Evolutionary conservation across 1,140 invertebrate species (phyloP).

Genomic region (Choristoneura fumiferana): DNA sequence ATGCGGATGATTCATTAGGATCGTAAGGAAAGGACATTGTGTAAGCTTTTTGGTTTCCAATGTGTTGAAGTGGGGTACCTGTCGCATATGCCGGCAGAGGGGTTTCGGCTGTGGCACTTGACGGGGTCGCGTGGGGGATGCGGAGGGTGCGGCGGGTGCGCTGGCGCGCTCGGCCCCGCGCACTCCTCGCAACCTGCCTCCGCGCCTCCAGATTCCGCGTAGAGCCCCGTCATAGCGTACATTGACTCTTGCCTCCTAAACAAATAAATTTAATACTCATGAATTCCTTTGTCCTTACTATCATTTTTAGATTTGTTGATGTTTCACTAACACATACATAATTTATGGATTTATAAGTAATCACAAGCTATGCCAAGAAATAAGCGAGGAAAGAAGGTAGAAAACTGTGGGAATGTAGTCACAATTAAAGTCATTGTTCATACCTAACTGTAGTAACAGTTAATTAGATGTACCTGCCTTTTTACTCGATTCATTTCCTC

Average conservation of each 20-base stretch:
- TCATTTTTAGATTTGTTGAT: background rate
- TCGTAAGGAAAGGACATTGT: background rate
- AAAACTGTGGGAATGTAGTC: conserved; percentile 28
- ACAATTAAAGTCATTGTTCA: too few species aligned
- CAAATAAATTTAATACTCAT: background rate
- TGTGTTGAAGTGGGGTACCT: conserved; percentile 68
- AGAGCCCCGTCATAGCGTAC: conserved; percentile 92
- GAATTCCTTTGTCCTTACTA: background rate
- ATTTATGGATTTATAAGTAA: too few species aligned
- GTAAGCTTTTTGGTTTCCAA: conserved; percentile 1
- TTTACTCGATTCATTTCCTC: too few species aligned
- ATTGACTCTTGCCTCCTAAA: conserved; percentile 88
- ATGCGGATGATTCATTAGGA: background rate
- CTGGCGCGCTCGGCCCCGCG: conserved; percentile 48
- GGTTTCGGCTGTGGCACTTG: conserved; percentile 88
- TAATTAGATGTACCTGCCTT: too few species aligned
- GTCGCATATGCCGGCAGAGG: conserved; percentile 84
- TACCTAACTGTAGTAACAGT: too few species aligned
- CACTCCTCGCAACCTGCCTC: conserved; percentile 73
- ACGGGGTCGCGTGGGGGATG: conserved; percentile 69
- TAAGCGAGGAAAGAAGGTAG: conserved; percentile 31
- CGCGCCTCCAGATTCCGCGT: conserved; percentile 83
- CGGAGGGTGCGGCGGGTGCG: conserved; percentile 56
- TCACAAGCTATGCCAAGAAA: background rate
- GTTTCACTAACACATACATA: too few species aligned